Evolutionary conservation across 2,113 vertebrate genomes (phyloP).

Genomic region (Prunella himalayana): DNA sequence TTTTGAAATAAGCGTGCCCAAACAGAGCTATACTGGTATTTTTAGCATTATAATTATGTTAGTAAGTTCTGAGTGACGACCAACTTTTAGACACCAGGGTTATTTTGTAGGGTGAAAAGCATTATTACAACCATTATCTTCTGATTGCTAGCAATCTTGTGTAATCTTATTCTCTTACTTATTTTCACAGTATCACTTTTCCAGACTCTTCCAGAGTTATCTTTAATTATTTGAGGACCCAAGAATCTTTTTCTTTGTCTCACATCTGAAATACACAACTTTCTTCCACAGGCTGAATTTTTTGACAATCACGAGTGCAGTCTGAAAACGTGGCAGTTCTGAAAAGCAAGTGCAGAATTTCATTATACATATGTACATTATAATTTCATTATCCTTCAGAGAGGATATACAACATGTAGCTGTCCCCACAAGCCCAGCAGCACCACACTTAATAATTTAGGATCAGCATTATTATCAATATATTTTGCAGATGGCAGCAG

Average conservation of each 20-base stretch:
- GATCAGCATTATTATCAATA: not conserved
- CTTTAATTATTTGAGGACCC: not conserved
- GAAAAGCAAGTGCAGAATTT: not conserved
- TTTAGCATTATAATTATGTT: not conserved
- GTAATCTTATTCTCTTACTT: not conserved
- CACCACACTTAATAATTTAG: not conserved
- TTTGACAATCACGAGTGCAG: not conserved
- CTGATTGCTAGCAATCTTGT: not conserved
- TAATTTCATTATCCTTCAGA: no score
- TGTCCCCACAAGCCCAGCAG: not conserved
- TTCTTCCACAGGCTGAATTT: not conserved
- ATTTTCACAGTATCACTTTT: not conserved
- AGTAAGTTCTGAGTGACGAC: not conserved
- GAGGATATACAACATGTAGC: not conserved
- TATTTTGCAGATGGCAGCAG: slow-evolving; percentile 1
- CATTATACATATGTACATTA: no score
- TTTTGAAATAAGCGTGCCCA: not conserved
- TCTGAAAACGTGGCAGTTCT: not conserved
- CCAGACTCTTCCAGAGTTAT: not conserved
- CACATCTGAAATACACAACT: not conserved
- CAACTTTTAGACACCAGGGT: not conserved
- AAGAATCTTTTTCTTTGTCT: not conserved
- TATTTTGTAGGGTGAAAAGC: not conserved
- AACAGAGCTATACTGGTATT: not conserved
- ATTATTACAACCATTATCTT: not conserved